Base-by-base conservation (phyloP, 2,888 invertebrate genomes). In the Agrilus mali region DNA sequence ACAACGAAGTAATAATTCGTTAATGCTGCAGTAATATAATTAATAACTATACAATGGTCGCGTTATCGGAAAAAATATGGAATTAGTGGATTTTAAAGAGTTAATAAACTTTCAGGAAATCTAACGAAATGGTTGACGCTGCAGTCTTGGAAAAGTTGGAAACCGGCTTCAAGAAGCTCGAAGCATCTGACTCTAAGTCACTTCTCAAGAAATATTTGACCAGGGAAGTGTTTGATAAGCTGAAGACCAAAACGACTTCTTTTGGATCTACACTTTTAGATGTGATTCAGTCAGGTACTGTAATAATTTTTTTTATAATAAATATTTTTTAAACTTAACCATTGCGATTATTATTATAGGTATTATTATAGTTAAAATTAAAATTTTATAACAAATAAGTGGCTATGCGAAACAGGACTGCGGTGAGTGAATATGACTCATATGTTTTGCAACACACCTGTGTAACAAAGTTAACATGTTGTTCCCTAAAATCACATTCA, bases 131-230 rank as follows among this genome's bases (percentile, higher is more conserved):
- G 90, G 89, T 89, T 74, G 92, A 93, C 74, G 85, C 87, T 65
- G 88, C 83, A 69, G 84, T 85, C 64, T 70, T 88, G 66, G 86
- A 90, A 68, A 93, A 92, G 74, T 74, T 93, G 73, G 92, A 93
- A 72, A 80, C 86, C 68, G 90, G 88, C 61, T 92, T 76, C 75
- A 78, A 81, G 77, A 92, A 89, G 73, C 76, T 93, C 62, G 77
- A 79, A 59, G 82, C 75, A 57, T 86, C 89, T 50, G 87, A 93
- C 71, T 94, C 93, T 68, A 90, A 94, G 73, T 95, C 94, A 48
- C 78, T 97, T 70, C 74, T 96, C 75, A 96, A 95, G 79, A 95
- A 95, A 71, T 86, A 87, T 75, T 80, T 94, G 60, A 86, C 89
- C 66, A 83, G 82, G 73, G 89, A 90, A 63, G 74, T 93, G 48